Base-by-base conservation (phyloP, 2,888 invertebrate species). In the Agrochola circellaris region DNA sequence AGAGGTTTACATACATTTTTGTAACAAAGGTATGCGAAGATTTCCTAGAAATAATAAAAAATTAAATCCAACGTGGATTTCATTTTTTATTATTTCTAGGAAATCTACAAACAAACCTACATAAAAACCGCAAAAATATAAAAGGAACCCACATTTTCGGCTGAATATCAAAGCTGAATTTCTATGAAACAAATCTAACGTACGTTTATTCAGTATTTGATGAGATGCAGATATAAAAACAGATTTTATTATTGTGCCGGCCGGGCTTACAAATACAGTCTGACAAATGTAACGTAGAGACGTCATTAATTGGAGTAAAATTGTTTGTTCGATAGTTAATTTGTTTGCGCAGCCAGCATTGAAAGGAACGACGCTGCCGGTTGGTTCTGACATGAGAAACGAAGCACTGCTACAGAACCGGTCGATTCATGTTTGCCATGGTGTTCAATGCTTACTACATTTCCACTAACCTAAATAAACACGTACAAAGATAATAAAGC, bases 231-330 rank as follows among this genome's bases (percentile, higher is more conserved):
- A 79, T 71, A 79, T 78, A 84, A 75, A 73, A 77, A 79, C 58
- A 60, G 54, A 64, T 78, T 80, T 87, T 79, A 81, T 74, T 77
- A 58, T 61, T 65, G 42, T 60, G 7, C 2, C 38, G 74, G 62
- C 30, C 42, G 42, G 67, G 75, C 61, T 75, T 38, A 82, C 75
- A 78, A 81, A 79, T 67, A 70, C 51, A 71, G 64, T 61, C 83
- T 73, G 77, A 84, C 79, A 81, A 88, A 83, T 85, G 78, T 80
- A 76, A 77, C 61, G 20, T 64, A 51, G 64, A 68, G 66, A 76
- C 68, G 48, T 81, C 82, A 86, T 87, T 87, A 89, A 89, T 89
- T 88, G 86, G 71, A 89, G 79, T 83, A 87, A 87, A 89, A 87
- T 82, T 86, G 86, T 88, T 84, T 88, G 80, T 79, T 77, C 76